phyloP scores from a whole-genome alignment of 2,797 vertebrate genomes.

The Aeoliscus strigatus region DNA sequence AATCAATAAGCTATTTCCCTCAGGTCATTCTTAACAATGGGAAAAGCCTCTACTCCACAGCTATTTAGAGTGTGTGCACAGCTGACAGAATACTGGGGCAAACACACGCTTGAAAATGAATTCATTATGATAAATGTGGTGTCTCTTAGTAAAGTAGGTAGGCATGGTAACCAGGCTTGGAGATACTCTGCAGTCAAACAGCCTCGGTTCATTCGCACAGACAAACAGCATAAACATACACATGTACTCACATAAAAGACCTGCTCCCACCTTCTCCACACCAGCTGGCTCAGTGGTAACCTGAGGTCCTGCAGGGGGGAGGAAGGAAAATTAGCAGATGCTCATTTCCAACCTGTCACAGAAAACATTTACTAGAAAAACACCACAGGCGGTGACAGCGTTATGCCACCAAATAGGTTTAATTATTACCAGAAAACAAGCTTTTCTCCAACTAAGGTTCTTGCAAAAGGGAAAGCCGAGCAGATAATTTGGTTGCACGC shows the following conservation, averaged over 20 bases:
- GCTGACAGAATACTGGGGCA: conserved; percentile 61
- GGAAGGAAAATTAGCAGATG: conserved; percentile 51
- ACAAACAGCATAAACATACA: not conserved
- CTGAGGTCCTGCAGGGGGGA: conserved; percentile 58
- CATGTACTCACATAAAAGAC: conserved; percentile 11
- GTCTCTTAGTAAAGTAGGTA: conserved; percentile 50
- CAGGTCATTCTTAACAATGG: conserved; percentile 56
- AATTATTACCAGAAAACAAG: conserved; percentile 69
- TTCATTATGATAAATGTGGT: conserved; percentile 66
- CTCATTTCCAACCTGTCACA: conserved; percentile 60
- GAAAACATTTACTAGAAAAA: conserved; percentile 37
- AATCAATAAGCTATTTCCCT: conserved; percentile 74
- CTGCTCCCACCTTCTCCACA: conserved; percentile 27
- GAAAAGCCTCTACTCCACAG: conserved; percentile 45
- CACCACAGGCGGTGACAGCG: conserved; percentile 41
- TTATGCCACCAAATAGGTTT: conserved; percentile 61
- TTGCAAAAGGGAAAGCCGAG: conserved; percentile 49
- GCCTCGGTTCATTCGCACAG: conserved; percentile 14
- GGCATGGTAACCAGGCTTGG: conserved; percentile 70
- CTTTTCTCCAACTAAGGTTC: conserved; percentile 46
- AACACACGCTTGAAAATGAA: conserved; percentile 70
- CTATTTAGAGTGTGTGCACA: conserved; percentile 72
- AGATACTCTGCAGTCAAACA: conserved; percentile 46
- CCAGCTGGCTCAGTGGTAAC: conserved; percentile 55
- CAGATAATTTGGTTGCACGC: conserved; percentile 44